Evolutionary conservation across 1,140 invertebrate species (phyloP), one percentile per base, ranked within the genome.

Genomic region (Calliopsis andreniformis): DNA sequence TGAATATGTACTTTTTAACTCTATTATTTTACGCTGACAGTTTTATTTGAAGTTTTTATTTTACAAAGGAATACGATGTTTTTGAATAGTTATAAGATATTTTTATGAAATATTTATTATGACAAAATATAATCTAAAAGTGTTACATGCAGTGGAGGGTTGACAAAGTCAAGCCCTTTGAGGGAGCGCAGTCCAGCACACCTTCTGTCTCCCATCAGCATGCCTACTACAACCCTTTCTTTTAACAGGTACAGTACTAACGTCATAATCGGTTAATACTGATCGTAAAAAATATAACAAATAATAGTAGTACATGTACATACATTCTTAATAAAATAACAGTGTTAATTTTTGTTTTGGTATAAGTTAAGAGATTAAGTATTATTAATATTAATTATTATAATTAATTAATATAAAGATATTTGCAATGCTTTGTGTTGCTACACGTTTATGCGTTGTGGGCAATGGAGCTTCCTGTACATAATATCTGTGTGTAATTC

Each of bases 161-260:
- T 90, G 81, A 91, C 91, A 75, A 93, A 94, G 89, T 92, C 92
- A 85, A 93, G 92, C 83, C 92, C 93, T 77, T 89, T 92, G 80
- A 90, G 83, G 84, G 92, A 90, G 82, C 89, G 89, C 61, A 91
- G 91, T 85, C 88, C 94, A 80, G 94, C 95, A 66, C 93, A 93
- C 92, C 94, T 95, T 91, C 93, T 96, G 82, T 95, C 95, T 88
- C 95, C 95, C 88, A 96, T 96, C 91, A 94, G 94, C 92, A 95
- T 96, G 93, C 94, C 95, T 86, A 92, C 87, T 78, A 61, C 94
- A 89, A 94, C 93, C 83, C 92, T 95, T 85, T 96, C 94, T 82
- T 96, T 94, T 89, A 94, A 93, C 94, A 96, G 96, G 96, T 97
- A 96, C 62, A 85, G 82, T 87, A 82, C 66, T 81, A 78, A 80